phyloP scores from a whole-genome alignment of 2,888 invertebrate genomes.

The Aelia acuminata region DNA sequence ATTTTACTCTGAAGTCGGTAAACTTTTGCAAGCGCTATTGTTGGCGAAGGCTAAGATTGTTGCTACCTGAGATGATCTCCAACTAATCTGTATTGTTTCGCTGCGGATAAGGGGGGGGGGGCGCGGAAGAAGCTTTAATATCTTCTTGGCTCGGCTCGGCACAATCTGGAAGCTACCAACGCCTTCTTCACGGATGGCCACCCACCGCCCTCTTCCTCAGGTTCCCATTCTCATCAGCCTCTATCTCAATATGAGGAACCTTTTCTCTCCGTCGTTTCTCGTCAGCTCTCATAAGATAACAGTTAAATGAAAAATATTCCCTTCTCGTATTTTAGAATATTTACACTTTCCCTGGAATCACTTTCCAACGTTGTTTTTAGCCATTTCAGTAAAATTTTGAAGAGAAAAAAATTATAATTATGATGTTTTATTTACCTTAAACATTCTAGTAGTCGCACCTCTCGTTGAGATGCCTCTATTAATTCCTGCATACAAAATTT shows the following conservation, averaged over 20 bases:
- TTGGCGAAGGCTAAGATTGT: background rate
- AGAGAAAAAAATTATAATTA: too few relatives aligned
- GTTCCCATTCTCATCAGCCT: conserved; percentile 12
- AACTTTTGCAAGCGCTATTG: conserved; percentile 1
- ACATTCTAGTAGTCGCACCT: too few relatives aligned
- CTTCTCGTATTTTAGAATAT: background rate
- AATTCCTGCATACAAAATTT: too few relatives aligned
- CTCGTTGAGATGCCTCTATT: too few relatives aligned
- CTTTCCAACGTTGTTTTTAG: background rate
- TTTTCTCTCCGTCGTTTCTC: background rate
- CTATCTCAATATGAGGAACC: conserved; percentile 33
- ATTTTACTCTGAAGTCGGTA: background rate
- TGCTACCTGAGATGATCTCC: conserved; percentile 7
- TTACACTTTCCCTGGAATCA: background rate
- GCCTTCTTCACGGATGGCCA: conserved; percentile 46
- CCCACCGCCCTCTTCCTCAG: background rate
- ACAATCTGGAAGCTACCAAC: background rate
- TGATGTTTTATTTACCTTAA: too few relatives aligned
- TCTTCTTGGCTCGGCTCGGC: conserved; percentile 36
- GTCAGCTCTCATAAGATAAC: conserved; percentile 32
- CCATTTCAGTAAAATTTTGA: too few relatives aligned
- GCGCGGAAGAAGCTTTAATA: conserved; percentile 9
- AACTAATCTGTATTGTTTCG: conserved; percentile 48
- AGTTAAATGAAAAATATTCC: conserved; percentile 41
- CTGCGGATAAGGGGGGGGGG: background rate